Conservation (phyloP, 1,140 invertebrate species). For the Eumaeus atala region DNA sequence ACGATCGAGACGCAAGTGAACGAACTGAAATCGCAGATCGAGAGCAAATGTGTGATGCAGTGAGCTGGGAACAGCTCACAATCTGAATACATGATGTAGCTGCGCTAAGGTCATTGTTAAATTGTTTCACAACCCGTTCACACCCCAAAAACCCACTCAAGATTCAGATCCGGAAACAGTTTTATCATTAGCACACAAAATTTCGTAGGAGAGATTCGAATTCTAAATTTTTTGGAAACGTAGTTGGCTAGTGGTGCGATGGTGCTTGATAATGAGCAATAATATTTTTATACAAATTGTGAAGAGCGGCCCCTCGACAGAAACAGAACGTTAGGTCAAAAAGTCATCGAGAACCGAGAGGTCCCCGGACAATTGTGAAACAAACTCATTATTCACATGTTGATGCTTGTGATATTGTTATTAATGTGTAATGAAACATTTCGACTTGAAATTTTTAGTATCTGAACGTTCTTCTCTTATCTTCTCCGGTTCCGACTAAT, state of each 20-base stretch:
- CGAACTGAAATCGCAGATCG: constrained; percentile 94
- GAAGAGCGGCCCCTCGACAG: constrained; percentile 44
- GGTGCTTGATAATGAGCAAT: constrained; percentile 72
- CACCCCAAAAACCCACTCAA: constrained; percentile 29
- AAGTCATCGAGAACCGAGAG: constrained; percentile 45
- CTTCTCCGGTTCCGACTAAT: no score
- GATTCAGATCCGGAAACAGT: constrained; percentile 29
- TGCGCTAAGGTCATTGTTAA: constrained; percentile 56
- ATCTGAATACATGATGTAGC: constrained; percentile 66
- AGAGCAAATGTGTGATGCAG: constrained; percentile 94
- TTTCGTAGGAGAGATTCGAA: constrained; percentile 51
- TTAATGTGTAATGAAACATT: constrained; percentile 65
- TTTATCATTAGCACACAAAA: constrained; percentile 49
- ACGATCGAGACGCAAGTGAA: constrained; percentile 95
- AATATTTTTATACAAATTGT: constrained; percentile 72
- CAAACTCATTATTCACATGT: constrained; percentile 37
- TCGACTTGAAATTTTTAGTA: constrained; percentile 41
- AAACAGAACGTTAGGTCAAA: constrained; percentile 51
- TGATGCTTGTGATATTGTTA: constrained; percentile 73
- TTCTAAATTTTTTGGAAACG: constrained; percentile 63
- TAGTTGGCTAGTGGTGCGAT: constrained; percentile 69
- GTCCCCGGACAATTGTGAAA: constrained; percentile 23
- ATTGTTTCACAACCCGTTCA: constrained; percentile 29
- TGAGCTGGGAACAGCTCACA: constrained; percentile 51
- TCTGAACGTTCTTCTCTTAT: no score